A percentile compares a stretch with the other conserved stretches of the same genome.
Conservation (phyloP, 2,888 invertebrate genomes). For the Eledona agricola region DNA sequence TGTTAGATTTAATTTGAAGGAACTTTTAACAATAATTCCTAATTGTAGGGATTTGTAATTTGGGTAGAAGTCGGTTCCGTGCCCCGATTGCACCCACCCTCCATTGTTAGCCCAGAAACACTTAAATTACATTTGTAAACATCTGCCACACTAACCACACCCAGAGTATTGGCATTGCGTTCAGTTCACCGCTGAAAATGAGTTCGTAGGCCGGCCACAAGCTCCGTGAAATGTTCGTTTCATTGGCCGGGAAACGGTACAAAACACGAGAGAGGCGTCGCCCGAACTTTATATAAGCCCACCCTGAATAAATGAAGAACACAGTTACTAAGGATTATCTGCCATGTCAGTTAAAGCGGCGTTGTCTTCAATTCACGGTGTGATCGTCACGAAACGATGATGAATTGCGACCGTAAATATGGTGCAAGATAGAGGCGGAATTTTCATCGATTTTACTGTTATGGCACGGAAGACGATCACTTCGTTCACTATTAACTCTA, state of each 20-base stretch:
- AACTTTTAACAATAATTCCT: too few species aligned
- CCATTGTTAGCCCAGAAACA: conserved; percentile 8
- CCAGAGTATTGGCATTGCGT: conserved; percentile 30
- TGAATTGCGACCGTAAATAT: conserved; percentile 15
- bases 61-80: background rate
- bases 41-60: too few species aligned
- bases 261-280: conserved; percentile 45
- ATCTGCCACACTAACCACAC: conserved; percentile 36
- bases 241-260: conserved; percentile 35
- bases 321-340: conserved; percentile 29
- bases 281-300: conserved; percentile 45
- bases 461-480: conserved; percentile 72
- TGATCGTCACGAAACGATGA: too few species aligned
- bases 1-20: too few species aligned
- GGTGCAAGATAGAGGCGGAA: too few species aligned
- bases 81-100: conserved; percentile 1
- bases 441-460: too few species aligned
- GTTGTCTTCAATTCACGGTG: too few species aligned
- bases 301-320: conserved; percentile 39
- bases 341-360: conserved; percentile 19
- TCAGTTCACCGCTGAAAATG: conserved; percentile 29
- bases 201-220: conserved; percentile 34
- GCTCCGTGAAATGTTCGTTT: conserved; percentile 23
- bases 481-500: conserved; percentile 84
- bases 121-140: conserved; percentile 28